phyloP scores from a whole-genome alignment of 2,113 vertebrate genomes.

The Equus przewalskii region DNA sequence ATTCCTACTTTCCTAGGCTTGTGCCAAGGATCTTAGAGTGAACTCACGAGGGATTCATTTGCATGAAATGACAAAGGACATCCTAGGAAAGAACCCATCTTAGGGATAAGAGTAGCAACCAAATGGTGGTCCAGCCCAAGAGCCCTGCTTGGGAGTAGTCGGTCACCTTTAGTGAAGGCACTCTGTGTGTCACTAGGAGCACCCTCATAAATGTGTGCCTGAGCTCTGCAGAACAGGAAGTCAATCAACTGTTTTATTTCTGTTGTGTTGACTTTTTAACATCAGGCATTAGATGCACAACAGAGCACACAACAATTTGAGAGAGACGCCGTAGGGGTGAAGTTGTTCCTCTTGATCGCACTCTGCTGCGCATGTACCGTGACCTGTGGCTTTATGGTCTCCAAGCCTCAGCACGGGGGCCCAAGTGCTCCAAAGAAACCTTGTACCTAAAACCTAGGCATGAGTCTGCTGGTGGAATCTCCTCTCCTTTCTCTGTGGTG shows the following conservation, averaged over 20 bases:
- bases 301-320: not conserved
- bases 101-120: not conserved
- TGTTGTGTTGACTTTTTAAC: not conserved
- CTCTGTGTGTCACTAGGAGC: not conserved
- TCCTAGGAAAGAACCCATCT: not conserved
- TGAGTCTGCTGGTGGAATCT: not conserved
- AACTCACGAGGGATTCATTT: not conserved
- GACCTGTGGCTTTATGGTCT: not conserved
- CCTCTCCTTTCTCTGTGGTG: not conserved
- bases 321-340: not conserved
- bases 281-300: not conserved
- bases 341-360: not conserved
- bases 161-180: not conserved
- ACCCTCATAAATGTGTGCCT: not conserved
- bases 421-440: not conserved
- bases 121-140: not conserved
- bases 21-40: not conserved
- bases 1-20: not conserved
- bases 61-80: not conserved
- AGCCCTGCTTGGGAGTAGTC: not conserved
- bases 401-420: not conserved
- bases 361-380: accelerated
- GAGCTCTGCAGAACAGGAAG: not conserved
- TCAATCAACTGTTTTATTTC: not conserved
- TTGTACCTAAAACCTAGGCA: not conserved